phyloP scores from a whole-genome alignment of 1,140 invertebrate species.

The Drosophila pandora region DNA sequence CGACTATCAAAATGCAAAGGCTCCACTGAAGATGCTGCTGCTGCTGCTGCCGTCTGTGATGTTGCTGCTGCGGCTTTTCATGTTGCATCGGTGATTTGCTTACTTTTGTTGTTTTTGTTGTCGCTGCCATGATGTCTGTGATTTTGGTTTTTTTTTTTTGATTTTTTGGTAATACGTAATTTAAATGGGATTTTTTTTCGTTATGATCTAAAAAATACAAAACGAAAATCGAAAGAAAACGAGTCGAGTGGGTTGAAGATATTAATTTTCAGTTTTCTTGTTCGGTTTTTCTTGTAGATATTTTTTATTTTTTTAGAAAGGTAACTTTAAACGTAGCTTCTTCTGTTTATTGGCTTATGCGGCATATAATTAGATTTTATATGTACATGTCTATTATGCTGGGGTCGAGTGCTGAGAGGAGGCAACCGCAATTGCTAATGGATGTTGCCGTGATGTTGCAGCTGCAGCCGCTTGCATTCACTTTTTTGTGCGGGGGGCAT shows the following conservation, averaged over 20 bases:
- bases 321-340: conserved; percentile 43
- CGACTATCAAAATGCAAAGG: conserved; percentile 56
- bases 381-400: conserved; percentile 58
- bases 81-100: conserved; percentile 61
- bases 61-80: conserved; percentile 44
- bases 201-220: conserved; percentile 64
- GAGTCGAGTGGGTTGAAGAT: conserved; percentile 47
- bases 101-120: conserved; percentile 38
- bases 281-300: conserved; percentile 3
- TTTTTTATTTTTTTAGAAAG: conserved; percentile 63
- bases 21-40: conserved; percentile 36
- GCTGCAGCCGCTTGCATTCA: conserved; percentile 49
- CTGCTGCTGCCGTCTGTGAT: conserved; percentile 46
- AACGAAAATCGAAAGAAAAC: conserved; percentile 57
- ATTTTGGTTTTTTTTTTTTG: conserved; percentile 50
- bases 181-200: conserved; percentile 68
- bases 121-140: conserved; percentile 69
- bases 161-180: conserved; percentile 64
- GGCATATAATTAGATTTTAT: conserved; percentile 57
- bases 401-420: conserved; percentile 13
- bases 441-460: conserved; percentile 28
- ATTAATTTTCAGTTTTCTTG: conserved; percentile 35
- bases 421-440: conserved; percentile 51
- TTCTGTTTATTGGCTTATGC: conserved; percentile 21
- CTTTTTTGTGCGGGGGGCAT: conserved; percentile 30